Evolutionary conservation across 2,797 vertebrate genomes (phyloP).

Genomic region (Dermochelys coriacea): DNA sequence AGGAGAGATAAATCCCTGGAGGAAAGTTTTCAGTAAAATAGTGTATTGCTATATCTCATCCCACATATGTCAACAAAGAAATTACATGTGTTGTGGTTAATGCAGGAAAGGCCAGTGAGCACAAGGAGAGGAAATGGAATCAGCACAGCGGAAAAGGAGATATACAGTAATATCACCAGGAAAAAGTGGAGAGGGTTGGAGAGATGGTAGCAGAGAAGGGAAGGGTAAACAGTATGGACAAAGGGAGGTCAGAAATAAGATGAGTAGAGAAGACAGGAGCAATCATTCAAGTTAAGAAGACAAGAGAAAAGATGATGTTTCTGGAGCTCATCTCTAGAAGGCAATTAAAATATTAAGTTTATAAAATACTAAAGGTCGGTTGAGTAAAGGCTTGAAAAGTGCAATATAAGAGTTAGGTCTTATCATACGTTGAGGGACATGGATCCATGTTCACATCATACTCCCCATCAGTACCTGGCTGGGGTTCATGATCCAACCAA

Average conservation of each 20-base stretch:
- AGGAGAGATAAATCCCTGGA: conserved; percentile 69
- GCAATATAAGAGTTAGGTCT: background rate
- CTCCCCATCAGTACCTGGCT: too few species aligned
- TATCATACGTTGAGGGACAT: background rate
- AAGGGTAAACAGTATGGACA: background rate
- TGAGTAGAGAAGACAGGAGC: background rate
- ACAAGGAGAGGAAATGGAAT: conserved; percentile 4
- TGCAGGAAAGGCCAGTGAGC: conserved; percentile 16
- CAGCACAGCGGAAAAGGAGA: conserved; percentile 3
- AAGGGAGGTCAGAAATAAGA: background rate
- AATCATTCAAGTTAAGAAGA: background rate
- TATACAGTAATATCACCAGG: background rate
- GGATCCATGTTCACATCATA: too few species aligned
- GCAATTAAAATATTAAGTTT: background rate
- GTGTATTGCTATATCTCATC: conserved; percentile 61
- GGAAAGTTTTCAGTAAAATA: conserved; percentile 53
- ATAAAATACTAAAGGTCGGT: background rate
- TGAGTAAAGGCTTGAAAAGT: background rate
- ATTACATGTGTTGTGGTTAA: conserved; percentile 33
- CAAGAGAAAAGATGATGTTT: background rate
- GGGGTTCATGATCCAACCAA: too few species aligned
- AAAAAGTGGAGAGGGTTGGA: background rate
- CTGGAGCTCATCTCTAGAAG: background rate
- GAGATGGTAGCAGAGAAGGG: background rate
- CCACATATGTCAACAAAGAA: conserved; percentile 53